Evolutionary conservation across 2,888 invertebrate species (phyloP), one percentile per base, ranked within the genome.

Genomic region (Rotaria macrura): DNA sequence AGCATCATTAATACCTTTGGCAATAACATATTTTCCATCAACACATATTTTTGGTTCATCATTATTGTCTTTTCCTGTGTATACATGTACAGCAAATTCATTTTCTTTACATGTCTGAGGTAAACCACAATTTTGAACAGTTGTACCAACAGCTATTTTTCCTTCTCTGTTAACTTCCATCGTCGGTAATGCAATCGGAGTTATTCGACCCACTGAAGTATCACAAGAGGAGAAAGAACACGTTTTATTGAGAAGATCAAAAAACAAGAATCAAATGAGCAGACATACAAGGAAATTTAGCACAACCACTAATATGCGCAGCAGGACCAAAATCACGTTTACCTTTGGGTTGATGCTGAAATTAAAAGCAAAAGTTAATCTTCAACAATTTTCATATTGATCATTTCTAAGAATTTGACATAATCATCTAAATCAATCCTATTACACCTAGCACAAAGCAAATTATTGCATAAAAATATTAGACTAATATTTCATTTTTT

Each of bases 41-140:
- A 93, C 90, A 88, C 93, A 93, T 79, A 93, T 90, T 88, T 91
- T 91, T 20, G 93, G 92, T 86, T 90, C 89, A 85, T 91, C 91
- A 83, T 90, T 90, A 87, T 92, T 92, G 84, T 91, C 91, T 84
- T 90, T 89, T 1, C 93, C 93, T 1, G 92, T 91, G 88, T 90
- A 92, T n/a, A 92, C 89, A 87, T 91, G 91, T 2, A 92, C 90
- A 9, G 92, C 89, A 87, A 92, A 91, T 29, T 90, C 89, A 83
- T 90, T 88, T 1, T 88, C 88, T 0, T 89, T 89, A 88, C 92
- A 92, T 1, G 88, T 87, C 14, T 89, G 88, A 5, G 88, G 87
- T 47, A 92, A 88, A 4, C 92, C 92, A 89, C 92, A 92, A 87
- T 92, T 91, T 7, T 90, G 88, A 40, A 90, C 85, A 38, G 88